These are phyloP conservation scores for Drosophila heteroneura DNA, from an alignment of 2,888 invertebrate species.

Conservation along the genomic window DNA sequence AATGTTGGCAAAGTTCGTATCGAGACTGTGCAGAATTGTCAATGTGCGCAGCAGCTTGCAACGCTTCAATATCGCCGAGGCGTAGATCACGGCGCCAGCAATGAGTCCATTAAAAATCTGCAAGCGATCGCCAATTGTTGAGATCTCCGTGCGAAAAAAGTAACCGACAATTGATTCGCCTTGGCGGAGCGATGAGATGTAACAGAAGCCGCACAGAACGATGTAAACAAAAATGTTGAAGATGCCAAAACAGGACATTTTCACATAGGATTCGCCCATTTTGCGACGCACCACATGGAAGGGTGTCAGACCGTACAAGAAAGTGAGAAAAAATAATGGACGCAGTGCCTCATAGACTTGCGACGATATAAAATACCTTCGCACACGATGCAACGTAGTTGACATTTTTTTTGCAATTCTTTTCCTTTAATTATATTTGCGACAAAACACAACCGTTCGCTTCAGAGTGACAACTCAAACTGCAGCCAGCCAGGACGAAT, in stretches of 20 bases:
- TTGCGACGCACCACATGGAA: constrained; percentile 78
- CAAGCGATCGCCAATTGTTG: constrained; percentile 82
- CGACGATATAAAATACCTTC: constrained; percentile 80
- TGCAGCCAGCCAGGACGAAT: constrained; percentile 54
- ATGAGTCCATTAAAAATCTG: constrained; percentile 83
- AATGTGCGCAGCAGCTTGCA: constrained; percentile 76
- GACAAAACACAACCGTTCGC: constrained; percentile 30
- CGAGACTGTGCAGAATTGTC: constrained; percentile 76
- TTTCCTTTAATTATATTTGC: background rate
- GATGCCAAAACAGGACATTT: constrained; percentile 69
- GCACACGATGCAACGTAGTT: constrained; percentile 68
- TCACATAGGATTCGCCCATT: constrained; percentile 74
- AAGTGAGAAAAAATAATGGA: constrained; percentile 81
- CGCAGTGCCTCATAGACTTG: constrained; percentile 83
- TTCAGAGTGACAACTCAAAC: constrained; percentile 55
- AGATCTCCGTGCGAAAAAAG: constrained; percentile 83
- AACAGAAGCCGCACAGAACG: constrained; percentile 66
- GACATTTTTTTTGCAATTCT: constrained; percentile 30
- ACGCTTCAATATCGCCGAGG: constrained; percentile 77
- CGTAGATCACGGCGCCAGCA: constrained; percentile 81
- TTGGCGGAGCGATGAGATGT: constrained; percentile 74
- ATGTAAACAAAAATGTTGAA: constrained; percentile 74
- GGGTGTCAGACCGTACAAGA: constrained; percentile 83
- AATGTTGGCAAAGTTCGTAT: constrained; percentile 79
- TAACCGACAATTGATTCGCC: constrained; percentile 83